Percentiles rank a stretch among this genome's conserved stretches.
Evolutionary conservation across 1,140 invertebrate species (phyloP).

Genomic region (Nasonia longicornis): DNA sequence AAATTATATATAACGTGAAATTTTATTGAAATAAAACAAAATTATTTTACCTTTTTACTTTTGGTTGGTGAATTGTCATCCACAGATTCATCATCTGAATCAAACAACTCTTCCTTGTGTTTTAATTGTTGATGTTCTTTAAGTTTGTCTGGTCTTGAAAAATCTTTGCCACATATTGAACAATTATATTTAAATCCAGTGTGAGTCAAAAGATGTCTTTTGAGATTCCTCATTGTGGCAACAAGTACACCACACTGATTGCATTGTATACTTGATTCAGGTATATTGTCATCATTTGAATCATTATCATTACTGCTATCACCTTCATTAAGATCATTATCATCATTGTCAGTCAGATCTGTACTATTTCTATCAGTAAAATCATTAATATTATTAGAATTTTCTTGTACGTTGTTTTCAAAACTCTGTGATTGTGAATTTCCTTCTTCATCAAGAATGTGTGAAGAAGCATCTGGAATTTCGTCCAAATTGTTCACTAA

Average conservation of each 20-base stretch:
- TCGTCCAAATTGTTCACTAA: conserved; percentile 26
- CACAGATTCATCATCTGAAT: conserved; percentile 18
- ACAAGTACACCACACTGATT: conserved; percentile 63
- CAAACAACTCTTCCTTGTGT: conserved; percentile 52
- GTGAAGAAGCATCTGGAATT: background rate
- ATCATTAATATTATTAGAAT: too few relatives aligned
- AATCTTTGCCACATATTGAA: conserved; percentile 59
- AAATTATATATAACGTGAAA: background rate
- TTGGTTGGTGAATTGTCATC: conserved; percentile 5
- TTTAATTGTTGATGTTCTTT: conserved; percentile 63
- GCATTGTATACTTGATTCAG: conserved; percentile 56
- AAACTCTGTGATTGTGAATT: background rate
- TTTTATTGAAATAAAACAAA: background rate
- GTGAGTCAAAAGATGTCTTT: conserved; percentile 62
- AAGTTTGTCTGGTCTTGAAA: conserved; percentile 61
- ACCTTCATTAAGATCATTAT: conserved; percentile 45
- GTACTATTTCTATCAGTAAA: conserved; percentile 29
- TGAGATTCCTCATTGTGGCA: conserved; percentile 61
- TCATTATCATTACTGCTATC: conserved; percentile 49
- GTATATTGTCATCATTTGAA: conserved; percentile 48
- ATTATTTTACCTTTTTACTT: conserved; percentile 31
- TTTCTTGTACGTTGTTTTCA: background rate
- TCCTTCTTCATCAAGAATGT: conserved; percentile 7
- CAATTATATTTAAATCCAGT: conserved; percentile 61
- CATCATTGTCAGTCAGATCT: conserved; percentile 40